Conservation (phyloP, 2,113 vertebrate species). For the Spea multiplicata region DNA sequence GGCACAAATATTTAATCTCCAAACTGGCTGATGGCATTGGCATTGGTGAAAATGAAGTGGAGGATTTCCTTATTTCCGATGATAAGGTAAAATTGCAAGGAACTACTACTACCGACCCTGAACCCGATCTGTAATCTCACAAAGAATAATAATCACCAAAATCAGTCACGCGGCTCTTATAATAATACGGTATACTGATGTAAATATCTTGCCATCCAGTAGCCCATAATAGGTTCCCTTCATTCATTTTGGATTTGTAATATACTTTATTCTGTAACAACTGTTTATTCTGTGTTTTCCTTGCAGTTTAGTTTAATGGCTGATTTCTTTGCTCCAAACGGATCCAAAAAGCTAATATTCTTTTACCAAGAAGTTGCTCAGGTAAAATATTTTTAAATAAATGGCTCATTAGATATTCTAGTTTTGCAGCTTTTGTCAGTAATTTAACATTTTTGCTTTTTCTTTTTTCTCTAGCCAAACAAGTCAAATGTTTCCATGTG, state of each 20-base stretch:
- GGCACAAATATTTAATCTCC: conserved; percentile 70
- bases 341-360: conserved; percentile 74
- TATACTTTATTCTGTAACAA: not conserved
- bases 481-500: conserved; percentile 43
- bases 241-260: too few relatives aligned
- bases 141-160: too few relatives aligned
- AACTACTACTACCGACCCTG: too few relatives aligned
- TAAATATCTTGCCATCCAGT: too few relatives aligned
- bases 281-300: too few relatives aligned
- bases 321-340: conserved; percentile 70
- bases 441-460: too few relatives aligned
- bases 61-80: conserved; percentile 70
- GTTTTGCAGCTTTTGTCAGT: not conserved
- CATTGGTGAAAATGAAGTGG: conserved; percentile 65
- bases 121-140: not conserved
- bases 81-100: conserved; percentile 62
- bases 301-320: conserved; percentile 69
- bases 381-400: conserved; percentile 54
- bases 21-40: conserved; percentile 61
- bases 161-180: too few relatives aligned
- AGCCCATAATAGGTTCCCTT: too few relatives aligned
- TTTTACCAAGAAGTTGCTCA: conserved; percentile 69
- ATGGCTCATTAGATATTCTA: not conserved
- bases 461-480: conserved; percentile 12
- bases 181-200: too few relatives aligned